Conservation (phyloP, 2,797 vertebrate genomes). For the Anguilla marmorata region DNA sequence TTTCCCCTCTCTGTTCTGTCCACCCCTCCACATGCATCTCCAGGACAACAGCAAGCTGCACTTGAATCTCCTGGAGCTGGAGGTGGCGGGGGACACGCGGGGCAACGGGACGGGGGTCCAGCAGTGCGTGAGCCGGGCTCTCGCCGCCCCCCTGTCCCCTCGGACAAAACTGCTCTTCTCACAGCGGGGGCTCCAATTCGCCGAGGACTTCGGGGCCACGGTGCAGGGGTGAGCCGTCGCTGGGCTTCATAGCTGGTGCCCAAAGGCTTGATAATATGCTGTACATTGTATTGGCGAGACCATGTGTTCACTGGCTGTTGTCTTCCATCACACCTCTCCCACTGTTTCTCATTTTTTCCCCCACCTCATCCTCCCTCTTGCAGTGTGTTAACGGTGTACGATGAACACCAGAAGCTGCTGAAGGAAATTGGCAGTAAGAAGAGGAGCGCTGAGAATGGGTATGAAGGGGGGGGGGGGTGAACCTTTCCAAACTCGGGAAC, state of each 20-base stretch:
- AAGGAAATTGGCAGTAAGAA: conserved; percentile 72
- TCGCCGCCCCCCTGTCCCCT: conserved; percentile 73
- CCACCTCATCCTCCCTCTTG: neutral
- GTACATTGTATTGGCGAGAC: neutral
- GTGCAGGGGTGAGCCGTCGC: conserved; percentile 71
- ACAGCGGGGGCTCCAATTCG: conserved; percentile 79
- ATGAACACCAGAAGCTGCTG: conserved; percentile 81
- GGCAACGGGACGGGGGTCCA: conserved; percentile 71
- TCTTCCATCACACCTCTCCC: neutral
- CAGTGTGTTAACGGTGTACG: conserved; percentile 78
- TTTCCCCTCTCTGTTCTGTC: neutral
- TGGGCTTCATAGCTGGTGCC: neutral
- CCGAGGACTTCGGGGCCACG: conserved; percentile 79
- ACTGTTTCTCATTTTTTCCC: neutral
- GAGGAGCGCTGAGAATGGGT: conserved; percentile 77
- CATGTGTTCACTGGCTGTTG: neutral
- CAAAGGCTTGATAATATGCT: neutral
- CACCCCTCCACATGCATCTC: neutral
- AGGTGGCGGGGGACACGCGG: conserved; percentile 71
- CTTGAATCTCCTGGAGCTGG: conserved; percentile 81
- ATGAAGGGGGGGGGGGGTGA: conserved; percentile 37
- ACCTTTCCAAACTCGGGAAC: neutral
- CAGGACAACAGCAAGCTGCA: conserved; percentile 83
- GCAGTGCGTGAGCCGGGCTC: conserved; percentile 77
- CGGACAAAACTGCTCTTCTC: conserved; percentile 79